phyloP scores from a whole-genome alignment of 2,888 invertebrate species.

The Plutella xylostella region DNA sequence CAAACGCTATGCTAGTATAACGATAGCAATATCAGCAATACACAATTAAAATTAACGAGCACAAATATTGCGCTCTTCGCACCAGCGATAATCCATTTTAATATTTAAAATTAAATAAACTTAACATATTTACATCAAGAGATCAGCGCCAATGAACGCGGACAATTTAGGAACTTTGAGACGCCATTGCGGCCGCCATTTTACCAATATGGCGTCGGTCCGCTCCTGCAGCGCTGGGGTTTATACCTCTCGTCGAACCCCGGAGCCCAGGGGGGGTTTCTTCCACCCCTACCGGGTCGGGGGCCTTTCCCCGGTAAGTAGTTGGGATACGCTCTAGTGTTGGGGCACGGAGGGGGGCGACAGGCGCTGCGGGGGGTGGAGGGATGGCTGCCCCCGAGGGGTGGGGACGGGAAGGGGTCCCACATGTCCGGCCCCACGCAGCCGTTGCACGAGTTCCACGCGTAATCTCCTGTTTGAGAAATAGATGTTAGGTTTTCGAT shows the following conservation, averaged over 20 bases:
- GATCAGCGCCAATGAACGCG: not conserved
- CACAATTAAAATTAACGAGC: no score
- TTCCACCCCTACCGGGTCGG: constrained; percentile 33
- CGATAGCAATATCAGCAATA: no score
- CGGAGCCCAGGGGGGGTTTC: constrained; percentile 52
- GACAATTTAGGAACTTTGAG: not conserved
- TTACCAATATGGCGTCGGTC: constrained; percentile 53
- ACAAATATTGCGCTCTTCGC: no score
- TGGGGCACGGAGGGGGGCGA: no score
- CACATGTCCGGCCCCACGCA: constrained; percentile 46
- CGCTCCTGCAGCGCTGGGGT: constrained; percentile 48
- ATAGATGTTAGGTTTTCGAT: not conserved
- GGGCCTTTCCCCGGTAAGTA: constrained; percentile 37
- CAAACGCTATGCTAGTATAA: no score
- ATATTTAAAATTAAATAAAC: not conserved
- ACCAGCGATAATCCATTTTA: not conserved
- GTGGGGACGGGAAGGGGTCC: constrained; percentile 42
- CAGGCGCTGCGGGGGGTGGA: constrained; percentile 47
- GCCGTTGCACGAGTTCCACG: constrained; percentile 42
- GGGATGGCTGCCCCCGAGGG: constrained; percentile 38
- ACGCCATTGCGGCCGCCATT: no score
- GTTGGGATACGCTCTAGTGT: constrained; percentile 43
- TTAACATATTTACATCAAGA: not conserved
- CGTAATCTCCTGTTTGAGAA: constrained; percentile 44
- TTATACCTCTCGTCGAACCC: constrained; percentile 53